phyloP scores from a whole-genome alignment of 2,888 invertebrate species.

The Caenorhabditis panamensis region DNA sequence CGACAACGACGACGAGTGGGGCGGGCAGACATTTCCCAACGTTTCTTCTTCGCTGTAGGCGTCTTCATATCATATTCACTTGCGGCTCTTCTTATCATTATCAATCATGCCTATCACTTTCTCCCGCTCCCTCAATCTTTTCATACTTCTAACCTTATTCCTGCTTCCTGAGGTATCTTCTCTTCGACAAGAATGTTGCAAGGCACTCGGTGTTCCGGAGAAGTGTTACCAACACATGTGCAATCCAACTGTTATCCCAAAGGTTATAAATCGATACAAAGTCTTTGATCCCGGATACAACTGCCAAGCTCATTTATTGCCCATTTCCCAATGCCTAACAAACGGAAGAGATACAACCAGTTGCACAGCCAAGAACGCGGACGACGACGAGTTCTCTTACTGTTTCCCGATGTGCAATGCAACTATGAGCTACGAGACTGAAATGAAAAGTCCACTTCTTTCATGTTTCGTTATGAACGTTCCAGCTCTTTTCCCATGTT shows the following conservation, averaged over 20 bases:
- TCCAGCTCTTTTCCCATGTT: slow-evolving; percentile 73
- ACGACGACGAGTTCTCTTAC: slow-evolving; percentile 62
- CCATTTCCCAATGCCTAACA: slow-evolving; percentile 74
- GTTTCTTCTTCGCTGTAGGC: background rate
- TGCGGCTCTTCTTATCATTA: background rate
- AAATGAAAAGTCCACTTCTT: slow-evolving; percentile 55
- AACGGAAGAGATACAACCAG: slow-evolving; percentile 75
- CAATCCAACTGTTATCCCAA: slow-evolving; percentile 70
- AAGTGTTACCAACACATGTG: slow-evolving; percentile 72
- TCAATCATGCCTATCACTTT: background rate
- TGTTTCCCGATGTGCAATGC: slow-evolving; percentile 78
- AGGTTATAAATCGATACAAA: slow-evolving; percentile 70
- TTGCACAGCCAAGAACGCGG: slow-evolving; percentile 71
- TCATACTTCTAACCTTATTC: slow-evolving; percentile 8
- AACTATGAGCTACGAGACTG: slow-evolving; percentile 7
- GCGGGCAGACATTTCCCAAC: slow-evolving; percentile 12
- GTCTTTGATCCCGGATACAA: slow-evolving; percentile 65
- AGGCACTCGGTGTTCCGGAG: slow-evolving; percentile 69
- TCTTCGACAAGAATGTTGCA: slow-evolving; percentile 68
- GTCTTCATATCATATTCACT: slow-evolving; percentile 7
- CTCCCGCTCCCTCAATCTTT: background rate
- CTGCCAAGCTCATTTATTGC: slow-evolving; percentile 67
- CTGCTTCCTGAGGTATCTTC: background rate
- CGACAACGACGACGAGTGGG: slow-evolving; percentile 13
- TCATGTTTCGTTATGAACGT: slow-evolving; percentile 76